These are phyloP conservation scores for Eupeodes luniger DNA, from an alignment of 2,888 invertebrate genomes.

Conservation along the genomic window DNA sequence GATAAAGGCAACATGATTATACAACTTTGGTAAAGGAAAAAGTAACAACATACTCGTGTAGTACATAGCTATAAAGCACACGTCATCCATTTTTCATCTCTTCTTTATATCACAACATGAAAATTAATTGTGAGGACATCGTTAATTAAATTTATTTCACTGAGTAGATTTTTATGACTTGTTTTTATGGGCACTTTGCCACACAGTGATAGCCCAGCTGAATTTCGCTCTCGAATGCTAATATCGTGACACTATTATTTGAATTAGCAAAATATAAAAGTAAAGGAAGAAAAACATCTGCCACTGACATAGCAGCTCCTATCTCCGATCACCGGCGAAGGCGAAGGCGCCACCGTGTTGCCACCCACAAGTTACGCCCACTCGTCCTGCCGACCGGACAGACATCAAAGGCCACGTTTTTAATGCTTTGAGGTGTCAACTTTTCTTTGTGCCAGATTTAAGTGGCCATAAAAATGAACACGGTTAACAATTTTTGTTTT, in stretches of 20 bases:
- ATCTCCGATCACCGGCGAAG: too few relatives aligned
- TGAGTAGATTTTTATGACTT: constrained; percentile 55
- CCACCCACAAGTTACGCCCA: neutral
- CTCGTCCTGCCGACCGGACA: constrained; percentile 20
- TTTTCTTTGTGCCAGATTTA: constrained; percentile 59
- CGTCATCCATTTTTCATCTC: neutral
- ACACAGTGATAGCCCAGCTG: constrained; percentile 7
- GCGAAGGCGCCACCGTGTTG: too few relatives aligned
- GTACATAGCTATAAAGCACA: too few relatives aligned
- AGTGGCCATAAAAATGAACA: constrained; percentile 67
- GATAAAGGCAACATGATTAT: constrained; percentile 16
- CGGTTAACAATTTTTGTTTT: constrained; percentile 29
- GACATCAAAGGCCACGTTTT: constrained; percentile 40
- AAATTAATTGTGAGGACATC: constrained; percentile 45
- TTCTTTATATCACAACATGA: neutral
- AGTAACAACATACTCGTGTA: neutral
- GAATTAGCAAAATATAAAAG: constrained; percentile 23
- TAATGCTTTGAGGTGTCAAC: constrained; percentile 73
- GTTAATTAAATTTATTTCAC: constrained; percentile 50
- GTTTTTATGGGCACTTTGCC: constrained; percentile 37
- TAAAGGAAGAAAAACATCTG: constrained; percentile 35
- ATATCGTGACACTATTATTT: constrained; percentile 45
- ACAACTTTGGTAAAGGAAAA: neutral
- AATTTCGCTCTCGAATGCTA: constrained; percentile 25
- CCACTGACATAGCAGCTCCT: constrained; percentile 9